These are phyloP conservation scores for Netelia fuscicornis DNA, from an alignment of 2,888 invertebrate species.

Conservation along the genomic window DNA sequence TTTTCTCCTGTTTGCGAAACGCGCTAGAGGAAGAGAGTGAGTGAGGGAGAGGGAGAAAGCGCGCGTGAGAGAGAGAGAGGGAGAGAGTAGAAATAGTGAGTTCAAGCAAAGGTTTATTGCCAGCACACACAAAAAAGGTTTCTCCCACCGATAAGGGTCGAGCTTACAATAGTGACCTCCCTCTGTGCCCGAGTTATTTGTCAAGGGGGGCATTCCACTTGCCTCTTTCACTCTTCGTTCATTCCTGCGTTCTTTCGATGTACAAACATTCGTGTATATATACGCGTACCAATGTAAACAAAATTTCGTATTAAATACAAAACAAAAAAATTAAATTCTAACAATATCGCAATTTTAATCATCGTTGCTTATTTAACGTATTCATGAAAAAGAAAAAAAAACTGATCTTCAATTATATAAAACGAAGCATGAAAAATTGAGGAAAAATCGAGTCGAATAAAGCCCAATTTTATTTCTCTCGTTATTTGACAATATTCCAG, in stretches of 20 bases:
- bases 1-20: slow-evolving; percentile 21
- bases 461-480: neutral
- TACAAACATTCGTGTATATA: neutral
- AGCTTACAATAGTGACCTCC: slow-evolving; percentile 55
- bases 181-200: slow-evolving; percentile 45
- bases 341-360: neutral
- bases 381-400: no score
- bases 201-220: slow-evolving; percentile 43
- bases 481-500: neutral
- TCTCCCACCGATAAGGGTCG: slow-evolving; percentile 49
- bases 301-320: neutral
- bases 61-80: slow-evolving; percentile 10
- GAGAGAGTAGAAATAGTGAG: neutral
- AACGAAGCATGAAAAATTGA: no score
- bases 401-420: no score
- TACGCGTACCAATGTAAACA: neutral
- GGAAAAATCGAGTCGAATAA: no score
- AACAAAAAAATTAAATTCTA: neutral
- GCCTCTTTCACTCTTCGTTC: slow-evolving; percentile 23
- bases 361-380: no score
- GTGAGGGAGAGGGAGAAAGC: neutral
- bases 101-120: slow-evolving; percentile 25
- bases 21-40: neutral
- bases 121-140: slow-evolving; percentile 26
- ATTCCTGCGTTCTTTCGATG: neutral